Conservation (phyloP, 2,113 vertebrate genomes). For the Patagioenas fasciata region DNA sequence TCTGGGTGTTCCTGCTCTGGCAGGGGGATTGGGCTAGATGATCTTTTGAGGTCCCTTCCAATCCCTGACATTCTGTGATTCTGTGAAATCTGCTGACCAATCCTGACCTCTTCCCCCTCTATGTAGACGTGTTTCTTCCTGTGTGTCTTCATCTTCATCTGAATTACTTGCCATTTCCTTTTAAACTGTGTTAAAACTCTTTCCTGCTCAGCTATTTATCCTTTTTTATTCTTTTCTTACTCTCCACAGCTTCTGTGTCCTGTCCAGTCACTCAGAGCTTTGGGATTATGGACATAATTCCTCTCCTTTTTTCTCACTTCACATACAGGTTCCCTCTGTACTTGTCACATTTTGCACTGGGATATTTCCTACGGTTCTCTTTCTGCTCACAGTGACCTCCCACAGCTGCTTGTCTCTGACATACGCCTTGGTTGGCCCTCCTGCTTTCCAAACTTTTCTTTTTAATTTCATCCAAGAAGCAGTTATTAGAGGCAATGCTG, state of each 20-base stretch:
- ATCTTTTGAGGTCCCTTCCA: too few relatives aligned
- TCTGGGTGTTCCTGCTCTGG: too few relatives aligned
- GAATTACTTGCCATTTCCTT: conserved; percentile 24
- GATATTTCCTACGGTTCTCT: background rate
- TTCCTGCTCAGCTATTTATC: background rate
- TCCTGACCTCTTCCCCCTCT: conserved; percentile 7
- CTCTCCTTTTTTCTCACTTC: background rate
- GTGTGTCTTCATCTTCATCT: background rate
- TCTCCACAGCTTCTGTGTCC: background rate
- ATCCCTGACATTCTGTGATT: too few relatives aligned
- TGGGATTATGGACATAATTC: background rate
- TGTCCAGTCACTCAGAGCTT: background rate
- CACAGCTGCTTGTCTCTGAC: background rate
- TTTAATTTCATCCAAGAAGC: background rate
- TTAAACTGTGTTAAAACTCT: background rate
- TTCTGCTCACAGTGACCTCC: background rate
- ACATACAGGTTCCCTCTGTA: background rate
- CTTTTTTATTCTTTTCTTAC: background rate
- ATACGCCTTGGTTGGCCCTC: background rate
- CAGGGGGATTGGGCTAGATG: too few relatives aligned
- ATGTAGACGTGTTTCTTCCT: conserved; percentile 19
- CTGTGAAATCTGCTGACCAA: background rate
- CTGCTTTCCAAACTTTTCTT: background rate
- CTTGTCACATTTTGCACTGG: background rate
- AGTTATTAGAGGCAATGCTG: background rate